Evolutionary conservation across 1,140 invertebrate species (phyloP).

Genomic region (Aphidius gifuensis): DNA sequence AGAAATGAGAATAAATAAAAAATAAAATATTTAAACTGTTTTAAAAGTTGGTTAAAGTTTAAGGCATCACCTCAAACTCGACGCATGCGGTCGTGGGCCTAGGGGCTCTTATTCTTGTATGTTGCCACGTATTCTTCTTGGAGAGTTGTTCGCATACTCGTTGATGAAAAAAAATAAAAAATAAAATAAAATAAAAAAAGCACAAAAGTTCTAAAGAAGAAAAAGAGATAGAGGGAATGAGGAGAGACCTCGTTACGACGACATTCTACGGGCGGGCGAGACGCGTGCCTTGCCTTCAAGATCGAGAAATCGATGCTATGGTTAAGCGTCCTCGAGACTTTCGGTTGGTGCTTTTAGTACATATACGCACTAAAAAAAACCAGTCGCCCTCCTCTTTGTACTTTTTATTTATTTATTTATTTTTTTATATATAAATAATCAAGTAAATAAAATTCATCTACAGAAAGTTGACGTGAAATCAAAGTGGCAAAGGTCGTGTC

Average conservation of each 20-base stretch:
- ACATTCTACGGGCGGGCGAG: conserved; percentile 47
- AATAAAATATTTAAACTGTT: no score
- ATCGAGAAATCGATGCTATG: conserved; percentile 43
- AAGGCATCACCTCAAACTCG: conserved; percentile 33
- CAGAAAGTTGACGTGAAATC: no score
- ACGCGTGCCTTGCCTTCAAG: conserved; percentile 55
- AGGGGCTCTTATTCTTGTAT: background rate
- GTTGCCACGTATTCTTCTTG: background rate
- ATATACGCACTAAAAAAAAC: no score
- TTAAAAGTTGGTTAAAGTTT: conserved; percentile 7
- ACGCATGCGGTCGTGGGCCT: conserved; percentile 15
- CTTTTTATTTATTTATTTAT: no score
- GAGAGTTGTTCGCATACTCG: conserved; percentile 14
- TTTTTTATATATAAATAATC: no score
- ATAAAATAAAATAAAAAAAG: conserved; percentile 6
- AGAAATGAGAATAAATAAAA: conserved; percentile 19
- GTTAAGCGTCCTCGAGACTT: conserved; percentile 31
- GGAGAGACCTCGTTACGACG: conserved; percentile 52
- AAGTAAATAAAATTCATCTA: no score
- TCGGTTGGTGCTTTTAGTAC: background rate
- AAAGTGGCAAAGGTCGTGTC: no score
- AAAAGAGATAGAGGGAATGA: conserved; percentile 12
- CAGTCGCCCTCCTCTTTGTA: no score
- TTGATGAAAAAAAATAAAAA: conserved; percentile 6
- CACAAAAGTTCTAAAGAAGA: conserved; percentile 7